A percentile compares a stretch with the other conserved stretches of the same genome.
These are phyloP conservation scores for Campaea margaritaria DNA, from an alignment of 2,888 invertebrate genomes.

Conservation along the genomic window DNA sequence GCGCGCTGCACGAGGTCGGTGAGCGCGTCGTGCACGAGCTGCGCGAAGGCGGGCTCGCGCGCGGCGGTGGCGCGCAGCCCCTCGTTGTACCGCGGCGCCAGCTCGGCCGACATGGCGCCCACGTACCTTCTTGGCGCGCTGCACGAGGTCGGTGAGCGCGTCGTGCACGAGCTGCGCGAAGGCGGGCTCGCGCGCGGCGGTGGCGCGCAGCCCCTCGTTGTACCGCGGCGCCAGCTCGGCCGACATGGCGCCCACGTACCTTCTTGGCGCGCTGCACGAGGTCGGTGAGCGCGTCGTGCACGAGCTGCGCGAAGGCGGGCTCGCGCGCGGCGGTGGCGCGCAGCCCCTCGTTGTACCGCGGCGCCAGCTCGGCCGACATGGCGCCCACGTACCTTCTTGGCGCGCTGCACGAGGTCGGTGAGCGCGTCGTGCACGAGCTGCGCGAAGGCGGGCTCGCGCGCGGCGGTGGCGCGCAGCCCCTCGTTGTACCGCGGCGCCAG, in stretches of 20 bases:
- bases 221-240: too few species aligned
- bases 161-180: too few species aligned
- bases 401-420: constrained; percentile 93
- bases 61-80: too few species aligned
- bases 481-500: constrained; percentile 94
- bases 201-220: too few species aligned
- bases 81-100: too few species aligned
- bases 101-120: too few species aligned
- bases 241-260: too few species aligned
- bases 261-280: constrained; percentile 95
- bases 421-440: constrained; percentile 93
- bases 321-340: constrained; percentile 93
- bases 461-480: constrained; percentile 92
- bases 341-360: constrained; percentile 94
- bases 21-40: constrained; percentile 92
- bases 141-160: too few species aligned
- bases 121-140: constrained; percentile 86
- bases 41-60: constrained; percentile 92
- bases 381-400: constrained; percentile 93
- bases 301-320: constrained; percentile 90
- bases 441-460: constrained; percentile 92
- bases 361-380: too few species aligned
- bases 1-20: constrained; percentile 94
- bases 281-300: constrained; percentile 93
- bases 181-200: too few species aligned